Percentiles rank a stretch among this genome's conserved stretches.
These are phyloP conservation scores for Malurus leucopterus DNA, from an alignment of 2,797 vertebrate species.

Conservation along the genomic window DNA sequence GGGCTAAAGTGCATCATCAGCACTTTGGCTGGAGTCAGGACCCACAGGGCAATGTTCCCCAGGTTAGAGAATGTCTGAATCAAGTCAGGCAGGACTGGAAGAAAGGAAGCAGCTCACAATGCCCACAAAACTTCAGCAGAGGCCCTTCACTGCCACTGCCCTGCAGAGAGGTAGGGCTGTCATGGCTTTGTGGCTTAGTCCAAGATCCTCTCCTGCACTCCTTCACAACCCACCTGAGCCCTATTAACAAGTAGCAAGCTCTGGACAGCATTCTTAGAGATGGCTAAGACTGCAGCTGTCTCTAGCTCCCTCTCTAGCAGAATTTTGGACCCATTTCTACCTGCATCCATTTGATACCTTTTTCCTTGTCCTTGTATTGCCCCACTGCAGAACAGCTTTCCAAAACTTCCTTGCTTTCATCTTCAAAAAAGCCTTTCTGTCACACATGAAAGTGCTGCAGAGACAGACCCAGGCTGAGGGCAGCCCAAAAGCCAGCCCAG, in stretches of 20 bases:
- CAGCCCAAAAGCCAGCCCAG: neutral
- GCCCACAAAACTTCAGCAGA: neutral
- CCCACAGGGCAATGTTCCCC: neutral
- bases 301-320: neutral
- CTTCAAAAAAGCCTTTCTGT: neutral
- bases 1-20: neutral
- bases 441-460: neutral
- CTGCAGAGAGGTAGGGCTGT: neutral
- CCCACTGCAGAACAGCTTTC: neutral
- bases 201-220: neutral
- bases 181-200: neutral
- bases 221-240: neutral
- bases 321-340: neutral
- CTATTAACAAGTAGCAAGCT: neutral
- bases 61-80: neutral
- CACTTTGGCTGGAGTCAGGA: neutral
- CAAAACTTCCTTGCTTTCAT: neutral
- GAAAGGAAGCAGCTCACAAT: neutral
- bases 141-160: neutral
- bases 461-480: neutral
- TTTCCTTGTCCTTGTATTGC: neutral
- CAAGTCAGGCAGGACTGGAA: neutral
- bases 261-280: neutral
- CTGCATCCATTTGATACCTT: neutral
- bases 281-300: neutral